Evolutionary conservation across 2,888 invertebrate species (phyloP), one percentile per base, ranked within the genome.

Genomic region (Drosophila mettleri): DNA sequence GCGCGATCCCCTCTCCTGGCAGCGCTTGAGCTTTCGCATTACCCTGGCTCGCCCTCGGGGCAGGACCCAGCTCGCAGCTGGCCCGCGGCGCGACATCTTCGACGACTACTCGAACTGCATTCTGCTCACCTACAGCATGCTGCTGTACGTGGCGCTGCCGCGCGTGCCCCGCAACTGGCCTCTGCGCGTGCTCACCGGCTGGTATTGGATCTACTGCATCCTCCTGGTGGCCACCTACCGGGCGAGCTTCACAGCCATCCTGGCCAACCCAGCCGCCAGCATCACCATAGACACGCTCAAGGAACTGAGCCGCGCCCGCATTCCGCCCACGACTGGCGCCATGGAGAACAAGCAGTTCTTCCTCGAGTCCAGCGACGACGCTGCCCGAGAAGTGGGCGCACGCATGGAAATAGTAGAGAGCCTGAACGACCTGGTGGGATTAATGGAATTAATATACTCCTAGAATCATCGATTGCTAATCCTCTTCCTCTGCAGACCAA

Each of bases 151-250:
- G 27, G 95, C 97, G 0, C 88, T 97, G 60, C 97, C 97, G 0
- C 94, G 94, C 85, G 93, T 97, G 76, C 97, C 97, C 0, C 93
- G 94, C 16, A 96, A 95, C 16, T 97, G 97, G 97, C 95, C 97
- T 0, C 93, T 97, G 41, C 93, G 97, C 34, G 93, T 97, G 29
- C 93, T 97, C 14, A 96, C 97, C 2, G 97, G 97, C 0, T 97
- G 96, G 95, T 97, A 97, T 92, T 97, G 97, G 97, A 91, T 97
- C 2, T 97, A 97, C 89, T 96, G 96, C 86, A 94, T 97, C 68
- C 93, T 97, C 4, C 93, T 97, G 6, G 95, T 96, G 0, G 96
- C 96, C 0, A 94, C 96, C 0, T 97, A 97, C 90, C 93, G 95
- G 85, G 97, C 97, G 0, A 97, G 96, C 81, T 95, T 97, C 94